A percentile compares a stretch with the other conserved stretches of the same genome.
Evolutionary conservation across 2,797 vertebrate species (phyloP).

Genomic region (Chrosomus eos): DNA sequence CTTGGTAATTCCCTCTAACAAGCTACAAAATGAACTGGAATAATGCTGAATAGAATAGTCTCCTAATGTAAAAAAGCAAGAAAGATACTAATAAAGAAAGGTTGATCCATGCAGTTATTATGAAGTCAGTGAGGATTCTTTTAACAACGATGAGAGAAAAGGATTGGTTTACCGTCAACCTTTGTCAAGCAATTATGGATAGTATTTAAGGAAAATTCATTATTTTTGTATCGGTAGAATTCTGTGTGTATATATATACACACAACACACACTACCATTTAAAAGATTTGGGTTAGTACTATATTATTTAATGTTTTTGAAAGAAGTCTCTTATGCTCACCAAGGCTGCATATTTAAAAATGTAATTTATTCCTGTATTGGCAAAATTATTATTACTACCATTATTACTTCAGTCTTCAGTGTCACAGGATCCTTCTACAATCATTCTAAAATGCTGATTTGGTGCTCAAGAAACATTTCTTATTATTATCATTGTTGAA

Average conservation of each 20-base stretch:
- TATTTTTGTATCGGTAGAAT: too few species aligned
- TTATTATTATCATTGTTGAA: not conserved
- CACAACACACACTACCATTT: not conserved
- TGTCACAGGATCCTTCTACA: not conserved
- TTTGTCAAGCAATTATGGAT: too few species aligned
- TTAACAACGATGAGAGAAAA: not conserved
- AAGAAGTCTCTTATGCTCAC: too few species aligned
- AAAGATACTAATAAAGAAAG: slow-evolving; percentile 2
- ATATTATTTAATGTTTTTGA: not conserved
- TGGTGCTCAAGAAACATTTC: not conserved
- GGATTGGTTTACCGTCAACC: not conserved
- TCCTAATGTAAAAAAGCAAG: slow-evolving; percentile 21
- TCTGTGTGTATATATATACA: too few species aligned
- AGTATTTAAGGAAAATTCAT: too few species aligned
- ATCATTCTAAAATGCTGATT: not conserved
- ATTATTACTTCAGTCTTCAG: too few species aligned
- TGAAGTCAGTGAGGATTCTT: not conserved
- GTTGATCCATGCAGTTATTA: slow-evolving; percentile 14
- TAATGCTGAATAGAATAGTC: not conserved
- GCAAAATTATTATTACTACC: too few species aligned
- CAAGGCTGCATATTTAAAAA: too few species aligned
- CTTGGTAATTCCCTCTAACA: slow-evolving; percentile 43
- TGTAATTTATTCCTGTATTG: not conserved
- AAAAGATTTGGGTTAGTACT: not conserved
- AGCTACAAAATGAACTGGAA: slow-evolving; percentile 13